Evolutionary conservation across 2,888 invertebrate genomes (phyloP), one percentile per base, ranked within the genome.

Genomic region (Xestia c-nigrum): DNA sequence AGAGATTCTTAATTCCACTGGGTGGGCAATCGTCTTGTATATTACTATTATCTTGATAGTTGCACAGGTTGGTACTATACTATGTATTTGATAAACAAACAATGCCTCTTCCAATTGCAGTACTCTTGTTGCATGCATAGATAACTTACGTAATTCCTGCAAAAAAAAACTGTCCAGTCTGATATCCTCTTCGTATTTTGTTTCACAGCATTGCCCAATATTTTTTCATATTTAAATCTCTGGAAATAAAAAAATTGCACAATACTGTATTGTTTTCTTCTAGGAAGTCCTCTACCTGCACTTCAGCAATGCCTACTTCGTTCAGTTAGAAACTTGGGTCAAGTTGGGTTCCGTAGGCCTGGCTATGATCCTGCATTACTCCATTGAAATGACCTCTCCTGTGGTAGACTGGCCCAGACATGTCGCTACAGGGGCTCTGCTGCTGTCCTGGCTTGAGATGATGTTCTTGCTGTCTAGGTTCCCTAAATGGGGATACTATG

Each of bases 401-500:
- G 43, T 14, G 85, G 16, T 78, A 81, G 94, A 94, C 61, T 96
- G 97, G 97, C 91, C 94, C 0, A 90, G 96, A 14, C 96, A 97
- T 81, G 90, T 97, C 0, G 95, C 97, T 0, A 97, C 97, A 0
- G 81, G 95, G 3, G 96, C 97, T 2, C 85, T 97, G 46, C 94
- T 97, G n/a, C 87, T 97, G 3, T 94, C 97, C 0, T 97, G 97
- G 97, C 87, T 97, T 14, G 97, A 97, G 85, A 93, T 97, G 88
- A 97, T 97, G 95, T 97, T 97, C 74, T 90, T 97, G 3, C 89
- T 97, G 3, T 97, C 97, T 0, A 93, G 97, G 68, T 97, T 97
- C 78, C 97, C 97, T 0, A 96, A 95, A 66, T 97, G 97, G 94
- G 97, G 97, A 3, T 97, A 97, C 86, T 97, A 97, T 90, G 97